phyloP scores from a whole-genome alignment of 1,140 invertebrate species.

The Bilobella aurantiaca region DNA sequence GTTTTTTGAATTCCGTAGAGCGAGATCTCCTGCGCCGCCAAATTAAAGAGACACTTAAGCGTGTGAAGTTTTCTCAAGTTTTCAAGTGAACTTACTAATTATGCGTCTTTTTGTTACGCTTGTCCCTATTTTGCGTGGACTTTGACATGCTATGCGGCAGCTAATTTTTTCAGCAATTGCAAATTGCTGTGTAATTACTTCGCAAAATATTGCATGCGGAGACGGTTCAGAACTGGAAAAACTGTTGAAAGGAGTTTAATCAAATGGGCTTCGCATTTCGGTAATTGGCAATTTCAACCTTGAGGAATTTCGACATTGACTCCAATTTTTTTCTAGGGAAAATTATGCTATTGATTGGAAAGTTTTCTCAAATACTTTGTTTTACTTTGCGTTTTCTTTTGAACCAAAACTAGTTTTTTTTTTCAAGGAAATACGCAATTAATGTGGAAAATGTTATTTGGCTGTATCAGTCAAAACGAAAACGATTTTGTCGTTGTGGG shows the following conservation, averaged over 20 bases:
- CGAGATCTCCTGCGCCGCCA: no score
- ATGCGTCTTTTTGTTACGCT: background rate
- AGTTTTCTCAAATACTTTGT: no score
- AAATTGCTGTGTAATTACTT: constrained; percentile 2
- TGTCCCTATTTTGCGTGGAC: background rate
- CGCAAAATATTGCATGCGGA: background rate
- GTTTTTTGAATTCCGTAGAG: no score
- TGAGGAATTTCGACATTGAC: no score
- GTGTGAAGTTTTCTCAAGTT: background rate
- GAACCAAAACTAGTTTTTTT: no score
- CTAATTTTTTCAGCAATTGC: background rate
- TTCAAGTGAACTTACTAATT: background rate
- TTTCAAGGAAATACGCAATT: no score
- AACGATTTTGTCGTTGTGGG: no score
- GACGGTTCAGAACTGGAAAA: background rate
- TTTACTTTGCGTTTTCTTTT: no score
- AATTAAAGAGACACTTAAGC: background rate
- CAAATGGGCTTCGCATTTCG: background rate
- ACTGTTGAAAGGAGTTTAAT: background rate
- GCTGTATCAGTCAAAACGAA: no score
- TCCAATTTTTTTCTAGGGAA: no score
- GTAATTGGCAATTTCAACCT: background rate
- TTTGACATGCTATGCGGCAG: background rate
- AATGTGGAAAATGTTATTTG: no score
- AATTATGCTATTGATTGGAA: no score